Evolutionary conservation across 2,888 invertebrate genomes (phyloP).

Genomic region (Yponomeuta malinellus): DNA sequence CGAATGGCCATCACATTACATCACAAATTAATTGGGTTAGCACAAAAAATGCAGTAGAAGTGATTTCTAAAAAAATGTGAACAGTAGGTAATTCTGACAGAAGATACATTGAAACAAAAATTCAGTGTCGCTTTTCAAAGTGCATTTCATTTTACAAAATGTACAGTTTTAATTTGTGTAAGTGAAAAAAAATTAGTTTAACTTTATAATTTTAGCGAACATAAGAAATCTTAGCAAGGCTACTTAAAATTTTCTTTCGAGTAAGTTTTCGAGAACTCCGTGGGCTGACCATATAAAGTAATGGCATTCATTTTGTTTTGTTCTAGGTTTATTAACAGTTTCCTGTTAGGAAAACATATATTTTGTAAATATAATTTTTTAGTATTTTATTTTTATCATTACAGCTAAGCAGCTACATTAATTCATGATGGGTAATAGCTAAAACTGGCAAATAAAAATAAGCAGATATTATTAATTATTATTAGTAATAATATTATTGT

Average conservation of each 20-base stretch:
- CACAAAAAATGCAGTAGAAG: too few species aligned
- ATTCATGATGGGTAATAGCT: background rate
- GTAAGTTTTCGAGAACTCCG: slow-evolving; percentile 30
- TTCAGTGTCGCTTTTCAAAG: slow-evolving; percentile 14
- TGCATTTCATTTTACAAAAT: slow-evolving; percentile 15
- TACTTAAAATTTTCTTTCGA: slow-evolving; percentile 21
- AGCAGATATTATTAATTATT: too few species aligned
- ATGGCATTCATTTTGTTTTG: background rate
- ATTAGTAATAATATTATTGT: too few species aligned
- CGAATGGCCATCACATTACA: background rate
- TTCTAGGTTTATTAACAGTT: background rate
- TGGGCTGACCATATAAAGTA: slow-evolving; percentile 9
- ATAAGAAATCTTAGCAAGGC: slow-evolving; percentile 17
- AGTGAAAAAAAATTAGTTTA: slow-evolving; percentile 9
- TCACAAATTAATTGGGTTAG: background rate
- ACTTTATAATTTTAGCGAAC: background rate
- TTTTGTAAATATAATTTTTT: slow-evolving; percentile 12
- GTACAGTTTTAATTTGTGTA: slow-evolving; percentile 14
- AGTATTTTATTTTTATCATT: slow-evolving; percentile 10
- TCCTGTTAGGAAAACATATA: background rate
- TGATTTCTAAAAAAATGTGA: too few species aligned
- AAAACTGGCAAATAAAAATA: too few species aligned
- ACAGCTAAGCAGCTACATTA: background rate
- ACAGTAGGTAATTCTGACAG: background rate
- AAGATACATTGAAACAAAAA: background rate